phyloP scores from a whole-genome alignment of 1,140 invertebrate species.

The Lepidurus couesii region DNA sequence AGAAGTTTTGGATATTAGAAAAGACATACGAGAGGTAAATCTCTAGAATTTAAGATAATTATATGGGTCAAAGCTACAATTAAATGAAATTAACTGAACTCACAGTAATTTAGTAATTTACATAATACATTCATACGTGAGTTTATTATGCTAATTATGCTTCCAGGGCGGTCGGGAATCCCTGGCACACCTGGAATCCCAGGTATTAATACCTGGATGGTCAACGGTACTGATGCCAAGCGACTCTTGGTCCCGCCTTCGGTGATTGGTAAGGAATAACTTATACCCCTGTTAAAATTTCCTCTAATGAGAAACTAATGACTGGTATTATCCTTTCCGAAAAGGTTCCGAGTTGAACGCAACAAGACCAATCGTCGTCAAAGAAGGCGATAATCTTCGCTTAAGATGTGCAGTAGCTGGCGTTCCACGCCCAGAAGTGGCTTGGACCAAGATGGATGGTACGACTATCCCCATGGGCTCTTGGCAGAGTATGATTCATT shows the following conservation, averaged over 20 bases:
- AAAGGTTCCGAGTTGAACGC: constrained; percentile 29
- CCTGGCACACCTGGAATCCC: constrained; percentile 48
- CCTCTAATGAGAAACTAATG: neutral
- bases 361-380: constrained; percentile 51
- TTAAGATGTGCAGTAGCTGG: constrained; percentile 70
- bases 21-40: too few species aligned
- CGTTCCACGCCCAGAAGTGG: constrained; percentile 62
- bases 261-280: constrained; percentile 55
- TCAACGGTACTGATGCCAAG: constrained; percentile 54
- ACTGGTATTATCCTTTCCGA: neutral
- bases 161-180: constrained; percentile 35
- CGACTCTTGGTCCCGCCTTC: constrained; percentile 71
- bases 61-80: too few species aligned
- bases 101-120: too few species aligned
- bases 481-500: constrained; percentile 52
- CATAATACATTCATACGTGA: too few species aligned
- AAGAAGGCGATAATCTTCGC: constrained; percentile 66
- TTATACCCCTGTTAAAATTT: neutral
- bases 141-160: too few species aligned
- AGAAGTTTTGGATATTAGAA: too few species aligned
- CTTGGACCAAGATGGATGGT: constrained; percentile 67
- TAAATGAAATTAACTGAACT: too few species aligned
- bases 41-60: too few species aligned
- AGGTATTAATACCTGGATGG: constrained; percentile 64
- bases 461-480: constrained; percentile 55